phyloP scores from a whole-genome alignment of 2,888 invertebrate genomes.

The Luperina nickerlii region DNA sequence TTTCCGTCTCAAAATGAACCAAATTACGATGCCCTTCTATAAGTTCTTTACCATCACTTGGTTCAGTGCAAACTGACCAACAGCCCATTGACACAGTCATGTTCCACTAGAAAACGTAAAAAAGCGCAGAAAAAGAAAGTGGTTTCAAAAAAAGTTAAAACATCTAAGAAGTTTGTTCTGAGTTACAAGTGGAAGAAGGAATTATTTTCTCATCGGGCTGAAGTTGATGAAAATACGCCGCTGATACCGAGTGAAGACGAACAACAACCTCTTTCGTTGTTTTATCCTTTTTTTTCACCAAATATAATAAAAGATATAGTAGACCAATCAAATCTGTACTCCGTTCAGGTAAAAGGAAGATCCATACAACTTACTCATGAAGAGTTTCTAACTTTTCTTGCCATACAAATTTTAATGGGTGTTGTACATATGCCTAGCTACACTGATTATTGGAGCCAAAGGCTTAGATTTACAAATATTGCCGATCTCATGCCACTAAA shows the following conservation, averaged over 20 bases:
- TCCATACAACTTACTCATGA: not conserved
- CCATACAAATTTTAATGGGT: not conserved
- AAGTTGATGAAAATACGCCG: not conserved
- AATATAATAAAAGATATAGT: not conserved
- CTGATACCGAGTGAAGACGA: not conserved
- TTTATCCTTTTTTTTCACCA: constrained; percentile 3
- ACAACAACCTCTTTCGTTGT: not conserved
- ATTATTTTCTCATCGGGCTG: not conserved
- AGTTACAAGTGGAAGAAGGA: constrained; percentile 7
- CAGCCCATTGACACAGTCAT: not conserved
- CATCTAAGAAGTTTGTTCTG: not conserved
- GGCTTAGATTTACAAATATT: constrained; percentile 6
- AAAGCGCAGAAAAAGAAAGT: not conserved
- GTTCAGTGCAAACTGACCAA: not conserved
- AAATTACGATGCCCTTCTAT: not conserved
- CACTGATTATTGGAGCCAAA: not conserved
- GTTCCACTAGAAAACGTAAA: constrained; percentile 5
- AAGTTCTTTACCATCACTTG: not conserved
- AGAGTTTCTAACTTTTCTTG: constrained; percentile 4
- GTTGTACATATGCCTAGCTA: not conserved
- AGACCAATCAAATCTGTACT: not conserved
- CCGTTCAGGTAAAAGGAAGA: not conserved
- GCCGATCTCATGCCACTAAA: constrained; percentile 1
- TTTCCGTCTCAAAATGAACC: not conserved
- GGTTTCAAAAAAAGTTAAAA: not conserved